Base-by-base conservation (phyloP, 2,888 invertebrate genomes). In the Cosmia trapezina region DNA sequence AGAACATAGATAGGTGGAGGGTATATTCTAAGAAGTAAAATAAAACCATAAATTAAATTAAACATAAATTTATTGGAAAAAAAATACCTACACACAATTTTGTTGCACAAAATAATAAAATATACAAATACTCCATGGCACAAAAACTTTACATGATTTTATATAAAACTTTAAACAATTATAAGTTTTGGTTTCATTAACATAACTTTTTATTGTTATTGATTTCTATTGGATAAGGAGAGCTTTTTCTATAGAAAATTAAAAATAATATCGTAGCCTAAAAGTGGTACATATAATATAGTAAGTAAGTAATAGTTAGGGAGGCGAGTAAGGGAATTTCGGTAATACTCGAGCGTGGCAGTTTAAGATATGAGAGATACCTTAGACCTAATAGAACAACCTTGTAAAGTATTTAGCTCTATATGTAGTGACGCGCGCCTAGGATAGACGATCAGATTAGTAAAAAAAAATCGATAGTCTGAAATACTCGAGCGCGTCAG, bases 41-140 rank as follows among this genome's bases (percentile, higher is more conserved):
- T 56, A 74, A 83, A 65, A 61, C 8, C 33, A 37, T 14, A 0
- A 22, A 6, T 0, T 51, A 70, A 76, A 57, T 79, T 73, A 71
- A 75, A 73, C 8, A 73, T 43, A 12, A 79, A 79, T 84, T 78
- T 82, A 73, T 62, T 81, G 0, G 28, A 78, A 78, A 78, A 73
- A 70, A 81, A 8, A 41, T 22, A 45, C 22, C 28, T 47, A 71
- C 59, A 64, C 57, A 81, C 67, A 84, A 71, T 68, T 69, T 65
- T 64, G 61, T 70, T 72, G 64, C n/a, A 84, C 70, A 69, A 77
- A 81, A 78, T 66, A 28, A 68, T 54, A 67, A 68, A 66, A 61
- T 68, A 61, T 68, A 80, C 70, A 73, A 64, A 79, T 61, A 78
- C 64, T 45, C 51, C 61, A 83, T 83, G 83, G 83, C 83, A 83